Conservation (phyloP, 2,888 invertebrate species). For the Eilema sororculum region DNA sequence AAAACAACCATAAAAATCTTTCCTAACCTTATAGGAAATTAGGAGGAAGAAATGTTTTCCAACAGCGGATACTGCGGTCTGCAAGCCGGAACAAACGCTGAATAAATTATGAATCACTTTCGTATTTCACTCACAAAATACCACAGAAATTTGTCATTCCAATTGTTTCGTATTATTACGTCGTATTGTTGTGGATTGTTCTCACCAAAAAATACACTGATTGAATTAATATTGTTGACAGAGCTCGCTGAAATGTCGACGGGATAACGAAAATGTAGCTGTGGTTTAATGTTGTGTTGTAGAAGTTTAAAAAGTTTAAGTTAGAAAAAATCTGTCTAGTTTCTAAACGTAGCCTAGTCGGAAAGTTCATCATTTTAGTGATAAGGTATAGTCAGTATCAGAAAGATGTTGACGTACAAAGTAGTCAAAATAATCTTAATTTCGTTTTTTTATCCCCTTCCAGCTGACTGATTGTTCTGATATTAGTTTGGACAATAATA, state of each 20-base stretch:
- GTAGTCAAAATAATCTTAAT: no score
- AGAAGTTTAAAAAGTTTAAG: no score
- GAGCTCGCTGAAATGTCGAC: background rate
- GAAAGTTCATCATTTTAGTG: no score
- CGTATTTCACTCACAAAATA: slow-evolving; percentile 17
- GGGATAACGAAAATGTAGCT: no score
- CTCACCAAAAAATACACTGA: background rate
- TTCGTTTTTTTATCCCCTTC: no score
- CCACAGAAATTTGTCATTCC: slow-evolving; percentile 17
- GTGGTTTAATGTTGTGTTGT: no score
- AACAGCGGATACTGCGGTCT: slow-evolving; percentile 1
- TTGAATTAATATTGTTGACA: slow-evolving; percentile 2
- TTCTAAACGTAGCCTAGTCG: no score
- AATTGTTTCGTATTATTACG: slow-evolving; percentile 7
- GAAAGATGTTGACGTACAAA: no score
- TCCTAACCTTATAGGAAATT: slow-evolving; percentile 6
- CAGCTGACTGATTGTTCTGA: no score
- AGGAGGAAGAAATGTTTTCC: background rate
- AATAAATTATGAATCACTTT: slow-evolving; percentile 17
- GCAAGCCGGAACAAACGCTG: slow-evolving; percentile 14
- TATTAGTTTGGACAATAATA: no score
- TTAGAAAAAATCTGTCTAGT: no score
- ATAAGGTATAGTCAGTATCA: no score
- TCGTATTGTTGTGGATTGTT: slow-evolving; percentile 3
- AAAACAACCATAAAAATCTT: slow-evolving; percentile 2